Evolutionary conservation across 1,140 invertebrate species (phyloP).

Genomic region (Drosophila nasuta): DNA sequence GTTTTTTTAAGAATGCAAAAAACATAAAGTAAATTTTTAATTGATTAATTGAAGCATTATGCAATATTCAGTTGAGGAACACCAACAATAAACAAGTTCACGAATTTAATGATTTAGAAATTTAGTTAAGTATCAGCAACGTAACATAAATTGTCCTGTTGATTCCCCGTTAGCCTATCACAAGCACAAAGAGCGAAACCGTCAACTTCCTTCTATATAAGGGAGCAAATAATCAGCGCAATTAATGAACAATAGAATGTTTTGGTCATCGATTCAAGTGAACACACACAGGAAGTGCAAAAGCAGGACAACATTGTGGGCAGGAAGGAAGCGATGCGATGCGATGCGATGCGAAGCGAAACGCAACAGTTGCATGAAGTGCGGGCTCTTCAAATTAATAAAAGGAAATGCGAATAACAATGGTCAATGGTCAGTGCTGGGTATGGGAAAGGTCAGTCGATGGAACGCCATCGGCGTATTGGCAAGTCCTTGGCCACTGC

Average conservation of each 20-base stretch:
- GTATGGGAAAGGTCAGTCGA: slow-evolving; percentile 61
- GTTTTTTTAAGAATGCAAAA: no score
- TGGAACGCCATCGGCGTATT: slow-evolving; percentile 53
- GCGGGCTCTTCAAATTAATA: slow-evolving; percentile 78
- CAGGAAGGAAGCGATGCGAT: slow-evolving; percentile 46
- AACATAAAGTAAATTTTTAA: no score
- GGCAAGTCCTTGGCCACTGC: slow-evolving; percentile 48
- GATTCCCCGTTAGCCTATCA: background rate
- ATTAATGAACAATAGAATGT: slow-evolving; percentile 78
- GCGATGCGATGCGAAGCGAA: slow-evolving; percentile 37
- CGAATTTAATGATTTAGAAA: no score
- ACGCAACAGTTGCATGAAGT: slow-evolving; percentile 79
- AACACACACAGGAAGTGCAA: slow-evolving; percentile 67
- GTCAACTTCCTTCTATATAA: slow-evolving; percentile 36
- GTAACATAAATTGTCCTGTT: background rate
- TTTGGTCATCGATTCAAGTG: slow-evolving; percentile 61
- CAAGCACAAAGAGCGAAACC: slow-evolving; percentile 1
- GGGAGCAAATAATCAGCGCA: slow-evolving; percentile 49
- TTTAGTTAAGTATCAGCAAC: no score
- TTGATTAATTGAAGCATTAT: no score
- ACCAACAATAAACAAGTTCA: no score
- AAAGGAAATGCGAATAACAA: slow-evolving; percentile 69
- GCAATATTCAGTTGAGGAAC: no score
- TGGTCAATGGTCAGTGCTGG: slow-evolving; percentile 20
- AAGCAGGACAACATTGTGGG: slow-evolving; percentile 38